Base-by-base conservation (phyloP, 2,797 vertebrate genomes). In the Coendou prehensilis region DNA sequence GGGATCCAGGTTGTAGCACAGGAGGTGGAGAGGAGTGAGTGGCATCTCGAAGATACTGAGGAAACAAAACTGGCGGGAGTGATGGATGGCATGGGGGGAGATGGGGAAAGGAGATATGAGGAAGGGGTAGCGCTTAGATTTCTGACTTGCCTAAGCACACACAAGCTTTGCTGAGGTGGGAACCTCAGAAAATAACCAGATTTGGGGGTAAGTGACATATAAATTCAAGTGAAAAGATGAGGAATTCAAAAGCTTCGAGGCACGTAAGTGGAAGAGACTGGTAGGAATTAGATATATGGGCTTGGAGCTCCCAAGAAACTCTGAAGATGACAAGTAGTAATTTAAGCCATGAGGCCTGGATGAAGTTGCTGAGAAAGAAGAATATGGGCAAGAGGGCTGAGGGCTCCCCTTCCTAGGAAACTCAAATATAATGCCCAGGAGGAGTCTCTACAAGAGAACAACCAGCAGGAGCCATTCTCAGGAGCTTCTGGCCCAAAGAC, bases 161-260 rank as follows among this genome's bases (percentile, higher is more conserved):
- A 7, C 22, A 45, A 78, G 15, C 59, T 64, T 76, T 23, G 28
- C 13, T 63, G 13, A 71, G 23, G 9, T 76, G 22, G 30, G 30
- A 91, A 64, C 33, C 69, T 8, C 6, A 6, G 41, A 37, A 84
- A 92, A 76, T 33, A 75, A 37, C 9, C 50, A 84, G 50, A 37
- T 41, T 93, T 50, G 76, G 33, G 26, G 20, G 5, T 56, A 56
- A 75, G 15, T 54, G 86, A 45, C 61, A 30, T 78, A 45, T n/a
- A 45, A 83, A 18, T 90, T 64, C n/a, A 64, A 22, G 45, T 63
- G 87, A 67, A 63, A 47, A 52, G 83, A n/a, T 56, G 23, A 92
- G 61, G 63, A 64, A 26, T 63, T 86, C 67, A 76, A 82, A 83
- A 41, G 52, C 85, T 17, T 94, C 75, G 45, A 89, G 76, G 45